phyloP scores from a whole-genome alignment of 2,888 invertebrate genomes.

The Diplolepis rosae region DNA sequence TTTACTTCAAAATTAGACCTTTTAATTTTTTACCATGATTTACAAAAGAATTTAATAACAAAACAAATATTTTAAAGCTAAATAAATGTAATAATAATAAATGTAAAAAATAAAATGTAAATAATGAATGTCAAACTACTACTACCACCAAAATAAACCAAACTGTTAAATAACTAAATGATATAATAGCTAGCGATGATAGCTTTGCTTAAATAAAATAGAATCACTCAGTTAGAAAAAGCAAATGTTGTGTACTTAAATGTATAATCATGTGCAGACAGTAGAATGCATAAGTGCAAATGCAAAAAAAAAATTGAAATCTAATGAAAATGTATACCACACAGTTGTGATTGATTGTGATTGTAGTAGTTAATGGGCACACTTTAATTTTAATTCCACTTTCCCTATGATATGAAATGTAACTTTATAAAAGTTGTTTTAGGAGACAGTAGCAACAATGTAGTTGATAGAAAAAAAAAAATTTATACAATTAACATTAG shows the following conservation, averaged over 20 bases:
- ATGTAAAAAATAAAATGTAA: background rate
- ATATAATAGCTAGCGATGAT: background rate
- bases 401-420: background rate
- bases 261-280: background rate
- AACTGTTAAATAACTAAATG: background rate
- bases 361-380: background rate
- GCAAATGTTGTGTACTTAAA: background rate
- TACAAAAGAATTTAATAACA: conserved; percentile 15
- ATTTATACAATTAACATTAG: background rate
- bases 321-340: background rate
- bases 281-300: background rate
- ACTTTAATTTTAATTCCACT: background rate
- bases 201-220: background rate
- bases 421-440: too few species aligned
- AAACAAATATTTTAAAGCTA: background rate
- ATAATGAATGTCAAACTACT: background rate
- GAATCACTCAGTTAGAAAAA: background rate
- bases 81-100: background rate
- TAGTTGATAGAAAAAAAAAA: background rate
- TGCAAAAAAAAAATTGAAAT: background rate
- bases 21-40: too few species aligned
- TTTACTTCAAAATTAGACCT: too few species aligned
- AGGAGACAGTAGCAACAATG: background rate
- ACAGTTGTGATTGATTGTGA: background rate
- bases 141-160: background rate